Evolutionary conservation across 2,888 invertebrate genomes (phyloP).

Genomic region (Drosophila pseudotalamancana): DNA sequence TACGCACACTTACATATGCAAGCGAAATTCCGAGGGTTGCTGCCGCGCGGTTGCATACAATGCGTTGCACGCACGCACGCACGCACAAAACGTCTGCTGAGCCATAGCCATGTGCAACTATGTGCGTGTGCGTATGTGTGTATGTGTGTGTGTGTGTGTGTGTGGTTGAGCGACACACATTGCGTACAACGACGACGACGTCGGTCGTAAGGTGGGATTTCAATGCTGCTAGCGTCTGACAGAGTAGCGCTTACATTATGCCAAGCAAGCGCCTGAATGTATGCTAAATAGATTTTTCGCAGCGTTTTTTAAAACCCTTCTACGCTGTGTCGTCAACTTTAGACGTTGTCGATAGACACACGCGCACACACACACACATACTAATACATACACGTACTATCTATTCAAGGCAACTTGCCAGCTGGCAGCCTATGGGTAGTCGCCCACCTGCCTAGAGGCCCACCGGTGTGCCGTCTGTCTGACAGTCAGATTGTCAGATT

Average conservation of each 20-base stretch:
- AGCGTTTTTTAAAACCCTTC: slow-evolving; percentile 27
- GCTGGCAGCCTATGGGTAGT: slow-evolving; percentile 30
- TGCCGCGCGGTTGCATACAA: slow-evolving; percentile 54
- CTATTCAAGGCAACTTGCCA: slow-evolving; percentile 76
- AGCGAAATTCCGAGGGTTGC: slow-evolving; percentile 54
- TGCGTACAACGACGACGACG: slow-evolving; percentile 68
- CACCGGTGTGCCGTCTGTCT: slow-evolving; percentile 7
- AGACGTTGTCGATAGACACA: slow-evolving; percentile 56
- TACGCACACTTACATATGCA: slow-evolving; percentile 44
- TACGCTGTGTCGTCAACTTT: slow-evolving; percentile 39
- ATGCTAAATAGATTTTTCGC: slow-evolving; percentile 74
- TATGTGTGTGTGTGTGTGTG: slow-evolving; percentile 25
- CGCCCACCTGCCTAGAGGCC: background rate
- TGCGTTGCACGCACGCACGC: slow-evolving; percentile 70
- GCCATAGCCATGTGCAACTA: slow-evolving; percentile 30
- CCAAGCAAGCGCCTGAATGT: slow-evolving; percentile 73
- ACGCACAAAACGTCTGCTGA: slow-evolving; percentile 70
- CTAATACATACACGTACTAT: slow-evolving; percentile 5
- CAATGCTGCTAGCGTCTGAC: slow-evolving; percentile 61
- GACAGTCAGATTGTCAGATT: slow-evolving; percentile 24
- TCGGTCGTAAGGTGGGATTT: slow-evolving; percentile 64
- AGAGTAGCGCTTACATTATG: slow-evolving; percentile 63
- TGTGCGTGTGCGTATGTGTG: slow-evolving; percentile 15
- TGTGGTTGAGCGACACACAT: slow-evolving; percentile 74
- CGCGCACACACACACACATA: slow-evolving; percentile 2